Evolutionary conservation across 1,140 invertebrate genomes (phyloP).

Genomic region (Macrostomum lignano): DNA sequence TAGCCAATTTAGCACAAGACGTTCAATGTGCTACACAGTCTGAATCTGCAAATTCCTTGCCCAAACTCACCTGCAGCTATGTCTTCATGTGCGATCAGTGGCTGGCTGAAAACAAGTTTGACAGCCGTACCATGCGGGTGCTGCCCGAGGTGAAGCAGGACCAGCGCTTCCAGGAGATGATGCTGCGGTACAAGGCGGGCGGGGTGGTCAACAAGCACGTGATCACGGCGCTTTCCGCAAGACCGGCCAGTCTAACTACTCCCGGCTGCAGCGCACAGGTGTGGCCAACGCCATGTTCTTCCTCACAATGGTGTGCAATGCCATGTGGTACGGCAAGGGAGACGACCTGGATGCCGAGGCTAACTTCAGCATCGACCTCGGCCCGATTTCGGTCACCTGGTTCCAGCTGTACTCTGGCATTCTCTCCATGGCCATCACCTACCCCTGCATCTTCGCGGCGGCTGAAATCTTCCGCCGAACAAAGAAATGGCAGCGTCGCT

Average conservation of each 20-base stretch:
- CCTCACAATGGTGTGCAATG: conserved; percentile 16
- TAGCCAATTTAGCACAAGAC: too few relatives aligned
- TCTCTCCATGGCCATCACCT: conserved; percentile 6
- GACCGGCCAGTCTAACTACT: too few relatives aligned
- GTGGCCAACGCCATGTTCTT: conserved; percentile 13
- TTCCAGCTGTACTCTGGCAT: conserved; percentile 6
- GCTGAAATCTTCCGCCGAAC: conserved; percentile 6
- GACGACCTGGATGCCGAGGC: too few relatives aligned
- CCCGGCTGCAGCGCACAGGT: conserved; percentile 15
- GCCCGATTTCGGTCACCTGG: too few relatives aligned
- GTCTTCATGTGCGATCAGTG: conserved; percentile 10
- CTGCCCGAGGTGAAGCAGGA: conserved; percentile 7
- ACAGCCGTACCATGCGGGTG: conserved; percentile 8
- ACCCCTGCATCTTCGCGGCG: conserved; percentile 7
- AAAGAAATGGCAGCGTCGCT: conserved; percentile 1
- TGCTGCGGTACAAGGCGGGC: conserved; percentile 11
- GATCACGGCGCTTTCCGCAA: too few relatives aligned
- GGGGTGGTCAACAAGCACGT: conserved; percentile 10
- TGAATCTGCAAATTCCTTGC: too few relatives aligned
- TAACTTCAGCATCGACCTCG: too few relatives aligned
- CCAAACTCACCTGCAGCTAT: conserved; percentile 7
- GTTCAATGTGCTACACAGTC: too few relatives aligned
- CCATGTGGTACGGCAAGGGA: conserved; percentile 18
- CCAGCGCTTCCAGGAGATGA: conserved; percentile 9
- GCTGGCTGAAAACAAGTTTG: conserved; percentile 8